Evolutionary conservation across 2,113 vertebrate genomes (phyloP), one percentile per base, ranked within the genome.

Genomic region (Probosciger aterrimus): DNA sequence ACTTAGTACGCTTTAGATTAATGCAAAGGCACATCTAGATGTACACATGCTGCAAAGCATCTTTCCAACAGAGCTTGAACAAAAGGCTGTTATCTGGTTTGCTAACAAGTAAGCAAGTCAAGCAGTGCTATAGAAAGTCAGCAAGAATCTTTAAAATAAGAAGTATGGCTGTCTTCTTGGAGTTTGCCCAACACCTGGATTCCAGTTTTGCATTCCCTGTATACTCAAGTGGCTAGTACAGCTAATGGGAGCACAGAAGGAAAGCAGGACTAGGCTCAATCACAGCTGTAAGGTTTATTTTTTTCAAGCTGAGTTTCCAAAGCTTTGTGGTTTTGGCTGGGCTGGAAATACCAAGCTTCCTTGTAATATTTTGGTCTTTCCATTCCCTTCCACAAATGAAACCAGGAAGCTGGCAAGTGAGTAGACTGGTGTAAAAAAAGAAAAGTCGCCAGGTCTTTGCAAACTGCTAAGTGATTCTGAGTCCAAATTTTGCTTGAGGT

Each of bases 321-420:
- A 93, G 81, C 63, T 76, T 78, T 95, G 83, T 90, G 93, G 91
- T 89, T 97, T 97, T 96, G 81, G 77, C 71, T 62, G 60, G 76
- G 55, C 49, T 94, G 41, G 62, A 95, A 97, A 95, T 92, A 90
- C 17, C 88, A 93, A 60, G 47, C 31, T 91, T 87, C n/a, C 82
- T 41, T 81, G 75, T 81, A 88, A 85, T 91, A 81, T 82, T 94
- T 88, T 95, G 59, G 50, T 85, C 89, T 96, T 93, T 97, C 86
- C 81, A 96, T 86, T 85, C 82, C 43, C 13, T 87, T 88, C 59
- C 43, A 88, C 41, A 92, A 75, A 93, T n/a, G n/a, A 94, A 96
- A 95, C 14, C 43, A 95, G 86, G 83, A 93, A 93, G 71, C 31
- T 0, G 7, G 71, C 65, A 93, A 89, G 37, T 15, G 39, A 96